Conservation (phyloP, 2,888 invertebrate species). For the Ormyrus rosae region DNA sequence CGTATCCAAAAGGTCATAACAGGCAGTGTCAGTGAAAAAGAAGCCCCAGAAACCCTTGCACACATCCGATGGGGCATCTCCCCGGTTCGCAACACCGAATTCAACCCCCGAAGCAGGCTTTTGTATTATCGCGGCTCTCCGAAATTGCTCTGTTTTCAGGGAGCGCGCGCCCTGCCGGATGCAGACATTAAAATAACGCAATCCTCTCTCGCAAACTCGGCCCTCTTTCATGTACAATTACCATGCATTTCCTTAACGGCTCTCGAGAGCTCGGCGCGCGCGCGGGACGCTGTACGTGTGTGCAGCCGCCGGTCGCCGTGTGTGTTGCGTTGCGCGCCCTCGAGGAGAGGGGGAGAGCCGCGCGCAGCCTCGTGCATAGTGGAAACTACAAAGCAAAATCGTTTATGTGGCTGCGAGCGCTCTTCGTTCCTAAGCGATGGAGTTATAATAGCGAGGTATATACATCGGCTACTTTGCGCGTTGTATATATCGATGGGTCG, state of each 20-base stretch:
- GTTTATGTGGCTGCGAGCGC: not conserved
- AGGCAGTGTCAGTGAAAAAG: too few species aligned
- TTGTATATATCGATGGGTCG: too few species aligned
- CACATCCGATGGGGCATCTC: too few species aligned
- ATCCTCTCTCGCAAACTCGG: not conserved
- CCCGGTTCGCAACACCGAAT: too few species aligned
- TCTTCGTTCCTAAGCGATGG: not conserved
- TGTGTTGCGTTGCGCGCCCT: not conserved
- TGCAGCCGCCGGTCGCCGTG: not conserved
- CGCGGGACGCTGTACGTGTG: not conserved
- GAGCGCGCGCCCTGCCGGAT: too few species aligned
- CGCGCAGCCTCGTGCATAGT: too few species aligned
- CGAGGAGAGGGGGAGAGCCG: too few species aligned
- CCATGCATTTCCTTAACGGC: conserved; percentile 7
- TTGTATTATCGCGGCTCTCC: too few species aligned
- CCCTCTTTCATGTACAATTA: conserved; percentile 24
- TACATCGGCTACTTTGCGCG: not conserved
- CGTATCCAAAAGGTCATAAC: too few species aligned
- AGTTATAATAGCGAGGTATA: not conserved
- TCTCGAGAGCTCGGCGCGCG: not conserved
- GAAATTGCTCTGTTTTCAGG: too few species aligned
- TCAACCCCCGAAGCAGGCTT: too few species aligned
- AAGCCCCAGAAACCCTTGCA: too few species aligned
- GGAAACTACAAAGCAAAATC: conserved; percentile 2
- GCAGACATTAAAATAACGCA: conserved; percentile 13